Evolutionary conservation across 2,797 vertebrate genomes (phyloP).

Genomic region (Otus scops): DNA sequence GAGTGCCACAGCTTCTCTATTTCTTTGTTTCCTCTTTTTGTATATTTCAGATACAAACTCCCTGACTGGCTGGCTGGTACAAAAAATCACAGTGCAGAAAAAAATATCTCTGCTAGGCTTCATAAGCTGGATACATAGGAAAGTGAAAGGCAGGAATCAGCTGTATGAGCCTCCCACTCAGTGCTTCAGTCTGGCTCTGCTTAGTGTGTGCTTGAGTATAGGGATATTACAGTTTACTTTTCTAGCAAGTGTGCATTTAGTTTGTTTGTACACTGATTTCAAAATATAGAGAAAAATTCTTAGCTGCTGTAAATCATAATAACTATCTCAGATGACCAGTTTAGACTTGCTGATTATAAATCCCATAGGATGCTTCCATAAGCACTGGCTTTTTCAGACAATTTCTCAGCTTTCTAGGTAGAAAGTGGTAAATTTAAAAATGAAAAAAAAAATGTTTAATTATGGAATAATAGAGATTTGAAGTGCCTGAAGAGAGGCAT

Average conservation of each 20-base stretch:
- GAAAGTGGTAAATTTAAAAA: background rate
- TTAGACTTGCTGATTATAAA: background rate
- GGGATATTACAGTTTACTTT: background rate
- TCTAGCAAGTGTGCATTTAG: background rate
- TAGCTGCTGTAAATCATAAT: background rate
- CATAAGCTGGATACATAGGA: background rate
- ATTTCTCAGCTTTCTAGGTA: background rate
- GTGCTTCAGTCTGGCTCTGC: background rate
- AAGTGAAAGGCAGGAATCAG: background rate
- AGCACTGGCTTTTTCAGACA: background rate
- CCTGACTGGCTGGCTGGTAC: background rate
- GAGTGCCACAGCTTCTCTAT: background rate
- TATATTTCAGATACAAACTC: background rate
- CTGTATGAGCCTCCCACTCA: background rate
- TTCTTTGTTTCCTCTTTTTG: background rate
- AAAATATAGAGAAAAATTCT: background rate
- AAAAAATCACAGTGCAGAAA: background rate
- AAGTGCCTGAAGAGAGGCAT: background rate
- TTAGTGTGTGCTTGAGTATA: background rate
- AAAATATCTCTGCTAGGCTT: background rate
- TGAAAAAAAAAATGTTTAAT: accelerated
- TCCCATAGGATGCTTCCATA: background rate
- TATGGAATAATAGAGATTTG: background rate
- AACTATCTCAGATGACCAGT: background rate
- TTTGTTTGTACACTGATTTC: background rate